phyloP scores from a whole-genome alignment of 1,140 invertebrate genomes.

The Oedothorax gibbosus region DNA sequence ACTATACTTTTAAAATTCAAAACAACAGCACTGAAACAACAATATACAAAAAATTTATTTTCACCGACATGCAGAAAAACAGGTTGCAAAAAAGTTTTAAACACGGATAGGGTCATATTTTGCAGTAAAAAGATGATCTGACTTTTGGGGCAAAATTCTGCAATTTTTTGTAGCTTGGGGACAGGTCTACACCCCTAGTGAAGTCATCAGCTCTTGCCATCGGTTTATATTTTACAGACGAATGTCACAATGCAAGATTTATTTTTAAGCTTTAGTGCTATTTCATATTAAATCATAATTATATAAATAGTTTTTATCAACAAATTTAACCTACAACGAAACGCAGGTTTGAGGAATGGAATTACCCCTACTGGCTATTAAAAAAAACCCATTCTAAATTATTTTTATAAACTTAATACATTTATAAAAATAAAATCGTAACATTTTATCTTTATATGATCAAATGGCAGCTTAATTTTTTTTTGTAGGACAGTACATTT shows the following conservation, averaged over 20 bases:
- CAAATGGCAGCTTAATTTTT: too few species aligned
- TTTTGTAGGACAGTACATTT: too few species aligned
- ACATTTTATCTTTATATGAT: too few species aligned
- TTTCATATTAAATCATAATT: neutral
- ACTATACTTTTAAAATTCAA: slow-evolving; percentile 58
- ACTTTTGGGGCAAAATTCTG: slow-evolving; percentile 50
- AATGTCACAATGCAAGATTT: neutral
- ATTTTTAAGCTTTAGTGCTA: neutral
- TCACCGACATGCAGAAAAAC: slow-evolving; percentile 43
- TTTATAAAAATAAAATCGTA: too few species aligned
- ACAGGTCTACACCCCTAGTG: slow-evolving; percentile 13
- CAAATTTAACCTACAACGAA: too few species aligned
- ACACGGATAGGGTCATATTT: slow-evolving; percentile 35
- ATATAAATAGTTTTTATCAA: neutral
- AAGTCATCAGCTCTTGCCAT: slow-evolving; percentile 49
- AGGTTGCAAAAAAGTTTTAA: slow-evolving; percentile 27
- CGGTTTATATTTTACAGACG: neutral
- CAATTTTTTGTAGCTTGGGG: slow-evolving; percentile 14
- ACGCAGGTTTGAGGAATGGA: too few species aligned
- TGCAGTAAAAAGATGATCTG: slow-evolving; percentile 30
- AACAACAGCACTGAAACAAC: slow-evolving; percentile 61
- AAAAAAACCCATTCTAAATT: too few species aligned
- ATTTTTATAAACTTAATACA: too few species aligned
- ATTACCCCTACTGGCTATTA: too few species aligned
- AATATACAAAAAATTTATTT: slow-evolving; percentile 59